Base-by-base conservation (phyloP, 1,140 invertebrate species). In the Eupristina koningsbergeri region DNA sequence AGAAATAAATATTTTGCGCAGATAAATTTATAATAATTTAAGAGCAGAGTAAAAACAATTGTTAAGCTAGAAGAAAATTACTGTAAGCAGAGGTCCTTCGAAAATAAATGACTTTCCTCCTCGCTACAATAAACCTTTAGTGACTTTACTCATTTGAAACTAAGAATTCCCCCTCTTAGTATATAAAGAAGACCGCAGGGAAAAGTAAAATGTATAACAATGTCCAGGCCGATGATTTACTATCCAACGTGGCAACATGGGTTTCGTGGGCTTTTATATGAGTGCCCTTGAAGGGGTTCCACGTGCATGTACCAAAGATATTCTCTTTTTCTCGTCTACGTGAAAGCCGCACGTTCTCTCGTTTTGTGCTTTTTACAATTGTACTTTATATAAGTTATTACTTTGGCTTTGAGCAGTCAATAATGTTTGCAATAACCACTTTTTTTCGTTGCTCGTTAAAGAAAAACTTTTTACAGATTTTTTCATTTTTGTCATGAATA, bases 181-280 rank as follows among this genome's bases (percentile, higher is more conserved):
- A 50, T 67, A 79, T 50, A 73, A 80, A 73, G 29, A 80, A 26
- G 50, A 31, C 67, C 79, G 29, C n/a, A 82, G 36, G 61, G 53
- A 76, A 82, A 75, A 64, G 81, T 74, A 41, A 61, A 82, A 76
- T 82, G 73, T 82, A 83, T 78, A 83, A 83, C 75, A 83, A 78
- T 78, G 81, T 83, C 81, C 34, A 11, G 50, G 15, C 58, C 22
- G 31, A 74, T 82, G 81, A 82, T 82, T 82, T 82, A 82, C 61
- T 81, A n/a, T 61, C 53, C 26, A 15, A 50, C 31, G 45, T 61
- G 63, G 73, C 53, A 29, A 39, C 45, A 5, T 22, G 58, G 13
- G 58, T 15, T 58, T 9, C 15, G 19, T n/a, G 34, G 76, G 36
- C 47, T 71, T 81, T 45, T 76, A 76, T 67, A 76, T 36, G 81